A percentile compares a stretch with the other conserved stretches of the same genome.
Evolutionary conservation across 2,888 invertebrate genomes (phyloP).

Genomic region (Halictus ligatus): DNA sequence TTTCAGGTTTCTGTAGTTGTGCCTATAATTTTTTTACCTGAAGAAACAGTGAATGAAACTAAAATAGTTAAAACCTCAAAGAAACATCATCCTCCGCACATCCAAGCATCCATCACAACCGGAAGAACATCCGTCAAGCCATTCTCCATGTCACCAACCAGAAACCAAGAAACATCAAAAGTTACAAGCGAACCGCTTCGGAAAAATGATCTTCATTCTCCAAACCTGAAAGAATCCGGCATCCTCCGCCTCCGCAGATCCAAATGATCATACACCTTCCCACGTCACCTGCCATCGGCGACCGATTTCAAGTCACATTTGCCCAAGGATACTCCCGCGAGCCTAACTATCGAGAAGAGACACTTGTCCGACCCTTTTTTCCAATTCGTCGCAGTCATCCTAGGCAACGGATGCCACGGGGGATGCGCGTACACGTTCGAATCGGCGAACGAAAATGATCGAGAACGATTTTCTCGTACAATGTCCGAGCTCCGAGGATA

Average conservation of each 20-base stretch:
- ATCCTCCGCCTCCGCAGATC: background rate
- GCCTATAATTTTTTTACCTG: no score
- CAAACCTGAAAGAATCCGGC: background rate
- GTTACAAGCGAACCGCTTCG: background rate
- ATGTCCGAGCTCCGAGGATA: slow-evolving; percentile 24
- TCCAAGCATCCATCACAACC: background rate
- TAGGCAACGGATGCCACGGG: background rate
- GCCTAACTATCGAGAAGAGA: background rate
- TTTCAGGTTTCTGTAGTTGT: background rate
- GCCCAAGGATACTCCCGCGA: background rate
- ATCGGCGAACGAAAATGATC: background rate
- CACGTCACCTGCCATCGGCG: background rate
- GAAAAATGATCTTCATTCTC: background rate
- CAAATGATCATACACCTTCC: background rate
- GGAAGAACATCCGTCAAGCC: background rate
- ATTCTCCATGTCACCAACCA: background rate
- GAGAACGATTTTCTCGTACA: background rate
- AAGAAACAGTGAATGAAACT: background rate
- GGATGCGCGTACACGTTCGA: background rate
- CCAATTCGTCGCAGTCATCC: background rate
- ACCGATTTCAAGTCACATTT: background rate
- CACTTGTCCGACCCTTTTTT: slow-evolving; percentile 16
- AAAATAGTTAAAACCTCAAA: background rate
- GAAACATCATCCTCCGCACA: background rate
- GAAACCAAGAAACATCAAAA: background rate